phyloP scores from a whole-genome alignment of 2,888 invertebrate species.

The Auanema sp. region DNA sequence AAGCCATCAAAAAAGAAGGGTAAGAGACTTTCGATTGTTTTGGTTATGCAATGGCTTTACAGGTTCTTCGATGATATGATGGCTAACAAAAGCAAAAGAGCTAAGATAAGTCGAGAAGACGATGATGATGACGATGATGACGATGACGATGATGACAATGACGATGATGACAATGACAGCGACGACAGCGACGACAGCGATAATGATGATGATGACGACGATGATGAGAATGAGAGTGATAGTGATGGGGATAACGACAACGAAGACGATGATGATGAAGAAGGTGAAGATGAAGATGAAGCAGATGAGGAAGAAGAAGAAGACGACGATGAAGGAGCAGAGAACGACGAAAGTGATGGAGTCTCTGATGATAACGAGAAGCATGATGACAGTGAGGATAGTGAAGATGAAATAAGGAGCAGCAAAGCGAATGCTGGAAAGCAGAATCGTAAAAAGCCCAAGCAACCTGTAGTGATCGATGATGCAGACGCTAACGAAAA shows the following conservation, averaged over 20 bases:
- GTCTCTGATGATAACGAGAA: neutral
- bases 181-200: neutral
- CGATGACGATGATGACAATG: constrained; percentile 16
- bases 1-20: constrained; percentile 29
- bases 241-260: constrained; percentile 2
- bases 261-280: constrained; percentile 20
- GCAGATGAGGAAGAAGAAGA: constrained; percentile 15
- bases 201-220: neutral
- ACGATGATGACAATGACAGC: constrained; percentile 19
- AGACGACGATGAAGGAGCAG: constrained; percentile 12
- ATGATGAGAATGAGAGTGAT: neutral
- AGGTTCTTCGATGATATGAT: constrained; percentile 39
- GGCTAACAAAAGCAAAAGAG: constrained; percentile 2
- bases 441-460: too few relatives aligned
- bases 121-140: constrained; percentile 7
- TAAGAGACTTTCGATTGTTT: constrained; percentile 1
- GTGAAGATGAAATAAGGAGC: too few relatives aligned
- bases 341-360: neutral
- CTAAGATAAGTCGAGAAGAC: neutral
- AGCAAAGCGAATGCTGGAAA: too few relatives aligned
- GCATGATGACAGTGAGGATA: too few relatives aligned
- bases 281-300: constrained; percentile 9
- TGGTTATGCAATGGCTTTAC: constrained; percentile 1
- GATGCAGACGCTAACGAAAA: too few relatives aligned
- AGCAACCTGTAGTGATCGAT: too few relatives aligned